Evolutionary conservation across 2,888 invertebrate species (phyloP), one percentile per base, ranked within the genome.

Genomic region (Campoletis raptor): DNA sequence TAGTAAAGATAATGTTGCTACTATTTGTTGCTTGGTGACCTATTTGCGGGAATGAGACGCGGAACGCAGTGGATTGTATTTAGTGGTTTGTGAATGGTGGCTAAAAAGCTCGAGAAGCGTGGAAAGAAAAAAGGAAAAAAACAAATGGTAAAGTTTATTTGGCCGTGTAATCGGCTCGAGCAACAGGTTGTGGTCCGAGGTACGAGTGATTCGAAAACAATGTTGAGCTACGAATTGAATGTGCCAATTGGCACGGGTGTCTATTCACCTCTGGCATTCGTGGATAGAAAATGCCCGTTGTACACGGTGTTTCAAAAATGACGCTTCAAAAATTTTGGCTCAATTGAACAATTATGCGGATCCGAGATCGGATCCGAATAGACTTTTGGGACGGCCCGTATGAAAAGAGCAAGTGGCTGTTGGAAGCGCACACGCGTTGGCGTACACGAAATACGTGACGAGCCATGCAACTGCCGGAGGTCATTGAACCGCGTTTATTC

Each of bases 371-470:
- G n/a, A n/a, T n/a, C n/a, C n/a, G n/a, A n/a, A n/a, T n/a, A n/a
- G n/a, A n/a, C 61, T 61, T 61, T 61, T 30, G 61, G 61, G 61
- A 61, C 30, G 61, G 61, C 61, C 61, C 61, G 61, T 61, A 61
- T 61, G 61, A 30, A 61, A 61, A 61, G 57, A 61, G 57, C 30
- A 61, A 61, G 24, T 61, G 61, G 70, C 79, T 80, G 48, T 37
- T 67, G 3, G n/a, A 67, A 10, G 72, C 52, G 80, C 81, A 54
- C 80, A 85, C 84, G 86, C 86, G 84, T 87, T 87, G 84, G 86
- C 85, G 79, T 82, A 85, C 84, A 87, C 86, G 86, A 87, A 87
- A 87, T 87, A 87, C 85, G 86, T 85, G 81, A 85, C 86, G 42
- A 82, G 84, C 73, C 36, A n/a, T n/a, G n/a, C n/a, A 42, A 73